Evolutionary conservation across 1,140 invertebrate species (phyloP), one percentile per base, ranked within the genome.

Genomic region (Neodiprion fabricii): DNA sequence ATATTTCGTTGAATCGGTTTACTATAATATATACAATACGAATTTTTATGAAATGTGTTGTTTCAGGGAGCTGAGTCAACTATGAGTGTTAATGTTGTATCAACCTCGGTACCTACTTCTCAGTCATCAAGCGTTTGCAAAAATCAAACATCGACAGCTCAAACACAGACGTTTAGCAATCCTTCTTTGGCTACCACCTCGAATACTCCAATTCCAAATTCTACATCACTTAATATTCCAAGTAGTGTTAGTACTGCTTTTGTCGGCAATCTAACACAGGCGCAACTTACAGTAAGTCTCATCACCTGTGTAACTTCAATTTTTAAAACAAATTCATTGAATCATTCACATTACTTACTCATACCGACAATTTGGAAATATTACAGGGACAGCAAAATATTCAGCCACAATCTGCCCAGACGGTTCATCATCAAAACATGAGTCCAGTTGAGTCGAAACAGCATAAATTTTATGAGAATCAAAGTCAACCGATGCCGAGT

Each of bases 81-180:
- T 23, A 79, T 81, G 28, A 85, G 72, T 72, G 78, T 84, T 1
- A 86, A 83, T 72, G 76, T 82, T 49, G 78, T 82, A 49, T 80
- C 82, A 47, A 80, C 84, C 14, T 67, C 83, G 48, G 76, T 83
- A 17, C 72, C 85, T n/a, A 83, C 72, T 79, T 82, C 81, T 17
- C 72, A 79, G 75, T 72, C 81, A 1, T 85, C 83, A 66, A 83
- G 82, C 75, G 79, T 80, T 53, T 83, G 79, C 68, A 88, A 88
- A 78, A 87, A 81, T 81, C 86, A 85, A 72, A 86, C 85, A 12
- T 87, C 86, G 14, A 86, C 85, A 23, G 84, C 79, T 53, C 86
- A 88, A 80, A 86, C 87, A 14, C 84, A 88, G 78, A 83, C 85
- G 47, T 83, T 85, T 17, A 61, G 53, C 72, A 79, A 73, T 53